Evolutionary conservation across 2,797 vertebrate genomes (phyloP).

Genomic region (Myioborus melanocephalus): DNA sequence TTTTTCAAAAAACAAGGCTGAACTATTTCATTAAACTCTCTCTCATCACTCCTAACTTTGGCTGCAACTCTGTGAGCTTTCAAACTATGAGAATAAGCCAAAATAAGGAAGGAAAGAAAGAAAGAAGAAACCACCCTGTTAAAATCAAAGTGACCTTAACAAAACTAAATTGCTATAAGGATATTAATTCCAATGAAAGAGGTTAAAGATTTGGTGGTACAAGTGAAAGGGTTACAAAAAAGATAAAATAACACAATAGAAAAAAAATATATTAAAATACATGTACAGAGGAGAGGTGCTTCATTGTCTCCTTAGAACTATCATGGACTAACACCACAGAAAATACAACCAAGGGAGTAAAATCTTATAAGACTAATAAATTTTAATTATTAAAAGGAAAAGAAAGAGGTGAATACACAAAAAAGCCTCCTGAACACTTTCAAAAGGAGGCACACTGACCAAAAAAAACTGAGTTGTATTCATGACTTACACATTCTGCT

Average conservation of each 20-base stretch:
- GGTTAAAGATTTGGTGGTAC: neutral
- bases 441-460: neutral
- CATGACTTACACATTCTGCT: neutral
- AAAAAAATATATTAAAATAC: neutral
- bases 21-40: neutral
- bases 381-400: neutral
- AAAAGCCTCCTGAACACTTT: neutral
- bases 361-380: neutral
- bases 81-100: neutral
- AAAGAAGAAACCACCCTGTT: neutral
- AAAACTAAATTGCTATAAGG: neutral
- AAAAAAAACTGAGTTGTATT: neutral
- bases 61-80: neutral
- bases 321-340: neutral
- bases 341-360: neutral
- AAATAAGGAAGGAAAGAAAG: neutral
- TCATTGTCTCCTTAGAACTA: neutral
- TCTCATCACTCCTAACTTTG: neutral
- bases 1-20: neutral
- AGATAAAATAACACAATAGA: neutral
- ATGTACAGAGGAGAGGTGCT: neutral
- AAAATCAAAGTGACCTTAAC: neutral
- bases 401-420: neutral
- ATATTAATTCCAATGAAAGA: neutral
- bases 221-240: neutral